Evolutionary conservation across 2,888 invertebrate species (phyloP).

Genomic region (Lypha dubia): DNA sequence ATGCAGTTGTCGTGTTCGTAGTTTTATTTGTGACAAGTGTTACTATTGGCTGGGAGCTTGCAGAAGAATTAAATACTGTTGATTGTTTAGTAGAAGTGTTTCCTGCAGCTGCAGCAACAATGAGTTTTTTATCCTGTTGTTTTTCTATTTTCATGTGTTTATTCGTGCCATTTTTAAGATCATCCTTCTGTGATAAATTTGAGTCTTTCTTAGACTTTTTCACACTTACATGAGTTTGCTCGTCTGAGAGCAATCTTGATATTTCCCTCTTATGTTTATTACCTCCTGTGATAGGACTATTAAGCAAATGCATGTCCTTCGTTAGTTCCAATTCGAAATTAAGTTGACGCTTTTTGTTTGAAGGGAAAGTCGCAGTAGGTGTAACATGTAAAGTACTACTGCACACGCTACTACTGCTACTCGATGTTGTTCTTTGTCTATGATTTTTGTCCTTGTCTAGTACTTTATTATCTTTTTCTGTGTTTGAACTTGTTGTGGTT

Average conservation of each 20-base stretch:
- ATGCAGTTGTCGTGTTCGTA: neutral
- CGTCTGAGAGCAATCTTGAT: constrained; percentile 32
- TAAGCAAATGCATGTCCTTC: constrained; percentile 74
- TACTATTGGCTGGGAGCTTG: constrained; percentile 44
- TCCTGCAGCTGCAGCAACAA: neutral
- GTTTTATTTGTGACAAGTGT: constrained; percentile 15
- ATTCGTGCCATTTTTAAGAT: constrained; percentile 51
- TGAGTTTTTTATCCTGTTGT: constrained; percentile 26
- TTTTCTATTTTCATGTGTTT: constrained; percentile 56
- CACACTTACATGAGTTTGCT: constrained; percentile 62
- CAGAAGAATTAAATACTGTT: constrained; percentile 31
- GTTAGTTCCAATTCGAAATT: constrained; percentile 83
- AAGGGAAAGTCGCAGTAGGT: constrained; percentile 55
- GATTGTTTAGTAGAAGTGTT: neutral
- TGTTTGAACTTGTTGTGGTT: neutral
- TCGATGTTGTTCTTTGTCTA: constrained; percentile 62
- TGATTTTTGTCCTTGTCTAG: constrained; percentile 73
- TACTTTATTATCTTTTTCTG: constrained; percentile 33
- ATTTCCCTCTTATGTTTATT: constrained; percentile 62
- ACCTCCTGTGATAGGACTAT: constrained; percentile 72
- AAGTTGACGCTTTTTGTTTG: constrained; percentile 82
- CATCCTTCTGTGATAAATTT: constrained; percentile 43
- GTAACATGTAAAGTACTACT: constrained; percentile 3
- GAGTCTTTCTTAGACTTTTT: constrained; percentile 76
- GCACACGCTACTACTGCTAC: neutral